Evolutionary conservation across 2,797 vertebrate genomes (phyloP).

Genomic region (Ceryle rudis): DNA sequence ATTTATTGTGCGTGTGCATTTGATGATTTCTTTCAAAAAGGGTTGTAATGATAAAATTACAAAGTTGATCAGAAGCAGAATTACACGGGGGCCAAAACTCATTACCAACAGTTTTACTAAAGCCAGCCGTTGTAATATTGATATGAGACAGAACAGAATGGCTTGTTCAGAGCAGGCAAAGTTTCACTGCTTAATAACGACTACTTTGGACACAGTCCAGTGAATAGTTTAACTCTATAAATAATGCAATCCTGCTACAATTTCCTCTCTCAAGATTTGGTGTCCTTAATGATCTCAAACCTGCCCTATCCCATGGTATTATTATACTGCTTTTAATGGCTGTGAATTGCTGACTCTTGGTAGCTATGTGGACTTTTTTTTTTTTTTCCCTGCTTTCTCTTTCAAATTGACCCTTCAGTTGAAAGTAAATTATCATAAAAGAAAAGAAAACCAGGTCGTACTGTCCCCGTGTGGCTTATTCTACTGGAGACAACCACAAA

Average conservation of each 20-base stretch:
- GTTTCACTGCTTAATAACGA: conserved; percentile 46
- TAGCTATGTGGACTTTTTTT: not conserved
- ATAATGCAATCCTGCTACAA: conserved; percentile 68
- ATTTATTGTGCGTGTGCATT: not conserved
- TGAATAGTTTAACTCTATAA: conserved; percentile 73
- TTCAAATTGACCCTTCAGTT: not conserved
- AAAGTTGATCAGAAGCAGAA: conserved; percentile 9
- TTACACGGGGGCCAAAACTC: not conserved
- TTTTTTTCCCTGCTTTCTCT: not conserved
- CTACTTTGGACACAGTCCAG: conserved; percentile 62
- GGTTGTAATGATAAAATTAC: conserved; percentile 10
- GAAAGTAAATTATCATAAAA: not conserved
- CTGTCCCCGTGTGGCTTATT: not conserved
- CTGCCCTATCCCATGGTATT: conserved; percentile 13
- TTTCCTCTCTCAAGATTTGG: conserved; percentile 64
- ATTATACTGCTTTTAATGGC: not conserved
- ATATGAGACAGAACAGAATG: conserved; percentile 28
- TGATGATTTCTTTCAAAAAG: not conserved
- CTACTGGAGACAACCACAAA: not conserved
- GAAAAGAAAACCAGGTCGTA: not conserved
- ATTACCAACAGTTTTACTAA: conserved; percentile 29
- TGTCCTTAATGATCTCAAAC: conserved; percentile 55
- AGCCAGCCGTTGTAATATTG: conserved; percentile 49
- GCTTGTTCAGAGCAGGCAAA: conserved; percentile 43
- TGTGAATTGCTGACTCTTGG: not conserved